These are phyloP conservation scores for Montifringilla adamsi DNA, from an alignment of 2,113 vertebrate genomes.

Conservation along the genomic window DNA sequence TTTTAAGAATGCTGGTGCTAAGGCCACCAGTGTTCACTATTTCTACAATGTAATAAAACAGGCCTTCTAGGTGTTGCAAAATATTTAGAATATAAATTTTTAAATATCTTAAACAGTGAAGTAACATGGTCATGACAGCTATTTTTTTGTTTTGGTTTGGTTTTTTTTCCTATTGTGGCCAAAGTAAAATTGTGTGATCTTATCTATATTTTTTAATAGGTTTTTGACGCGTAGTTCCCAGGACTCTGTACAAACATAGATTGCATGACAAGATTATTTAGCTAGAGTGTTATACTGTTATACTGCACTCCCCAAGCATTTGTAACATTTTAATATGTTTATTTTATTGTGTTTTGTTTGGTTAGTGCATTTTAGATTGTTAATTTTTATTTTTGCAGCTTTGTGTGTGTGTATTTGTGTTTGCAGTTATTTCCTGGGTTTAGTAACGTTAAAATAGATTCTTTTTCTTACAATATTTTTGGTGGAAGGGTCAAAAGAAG, in stretches of 20 bases:
- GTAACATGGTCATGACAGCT: not conserved
- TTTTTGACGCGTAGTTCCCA: not conserved
- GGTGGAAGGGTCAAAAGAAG: not conserved
- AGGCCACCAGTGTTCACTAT: not conserved
- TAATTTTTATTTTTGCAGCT: not conserved
- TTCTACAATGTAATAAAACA: not conserved
- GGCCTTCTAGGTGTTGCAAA: not conserved
- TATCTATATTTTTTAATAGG: not conserved
- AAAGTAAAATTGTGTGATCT: not conserved
- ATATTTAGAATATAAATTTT: not conserved
- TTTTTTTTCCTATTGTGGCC: not conserved
- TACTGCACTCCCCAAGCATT: not conserved
- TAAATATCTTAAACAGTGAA: not conserved
- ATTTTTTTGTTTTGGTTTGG: too few relatives aligned
- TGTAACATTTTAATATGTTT: not conserved
- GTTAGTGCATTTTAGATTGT: not conserved
- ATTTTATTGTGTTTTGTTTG: not conserved
- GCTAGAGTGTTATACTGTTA: not conserved
- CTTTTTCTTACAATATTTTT: not conserved
- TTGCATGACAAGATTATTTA: not conserved
- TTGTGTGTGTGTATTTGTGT: accelerated
- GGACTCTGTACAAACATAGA: not conserved
- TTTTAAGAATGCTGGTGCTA: not conserved
- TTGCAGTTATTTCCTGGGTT: not conserved
- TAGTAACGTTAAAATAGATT: not conserved